A percentile compares a stretch with the other conserved stretches of the same genome.
phyloP scores from a whole-genome alignment of 1,140 invertebrate species.

The Rhagoletis pomonella region DNA sequence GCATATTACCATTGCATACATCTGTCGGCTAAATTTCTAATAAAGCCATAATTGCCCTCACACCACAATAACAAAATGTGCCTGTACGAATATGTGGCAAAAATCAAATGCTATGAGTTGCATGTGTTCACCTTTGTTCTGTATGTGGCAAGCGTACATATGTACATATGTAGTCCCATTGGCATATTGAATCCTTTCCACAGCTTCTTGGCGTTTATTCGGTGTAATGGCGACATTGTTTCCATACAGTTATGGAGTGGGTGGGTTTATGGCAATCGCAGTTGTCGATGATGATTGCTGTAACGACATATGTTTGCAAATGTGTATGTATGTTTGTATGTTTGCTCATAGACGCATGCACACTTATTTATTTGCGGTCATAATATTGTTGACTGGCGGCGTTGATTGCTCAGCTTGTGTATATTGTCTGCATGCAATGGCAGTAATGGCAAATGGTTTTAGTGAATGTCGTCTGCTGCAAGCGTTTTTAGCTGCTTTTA shows the following conservation, averaged over 20 bases:
- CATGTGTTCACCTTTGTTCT: background rate
- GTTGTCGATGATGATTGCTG: background rate
- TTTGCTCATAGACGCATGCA: background rate
- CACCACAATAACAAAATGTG: background rate
- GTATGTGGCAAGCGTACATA: background rate
- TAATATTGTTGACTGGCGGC: slow-evolving; percentile 11
- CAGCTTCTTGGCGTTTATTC: background rate
- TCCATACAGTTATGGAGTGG: background rate
- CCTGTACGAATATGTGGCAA: background rate
- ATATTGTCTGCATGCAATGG: background rate
- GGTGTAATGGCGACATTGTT: no score
- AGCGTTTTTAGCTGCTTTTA: background rate
- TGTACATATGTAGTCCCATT: background rate
- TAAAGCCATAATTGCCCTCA: slow-evolving; percentile 35
- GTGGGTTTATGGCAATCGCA: background rate
- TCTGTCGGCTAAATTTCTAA: slow-evolving; percentile 27
- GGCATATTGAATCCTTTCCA: background rate
- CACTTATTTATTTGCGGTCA: slow-evolving; percentile 5
- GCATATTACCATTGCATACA: background rate
- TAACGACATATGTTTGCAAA: background rate
- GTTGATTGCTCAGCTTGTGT: slow-evolving; percentile 31
- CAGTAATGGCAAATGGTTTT: background rate
- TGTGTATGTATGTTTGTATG: background rate
- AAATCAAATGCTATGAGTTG: no score
- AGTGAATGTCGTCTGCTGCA: slow-evolving; percentile 10